Evolutionary conservation across 2,113 vertebrate genomes (phyloP).

Genomic region (Paratilapia polleni): DNA sequence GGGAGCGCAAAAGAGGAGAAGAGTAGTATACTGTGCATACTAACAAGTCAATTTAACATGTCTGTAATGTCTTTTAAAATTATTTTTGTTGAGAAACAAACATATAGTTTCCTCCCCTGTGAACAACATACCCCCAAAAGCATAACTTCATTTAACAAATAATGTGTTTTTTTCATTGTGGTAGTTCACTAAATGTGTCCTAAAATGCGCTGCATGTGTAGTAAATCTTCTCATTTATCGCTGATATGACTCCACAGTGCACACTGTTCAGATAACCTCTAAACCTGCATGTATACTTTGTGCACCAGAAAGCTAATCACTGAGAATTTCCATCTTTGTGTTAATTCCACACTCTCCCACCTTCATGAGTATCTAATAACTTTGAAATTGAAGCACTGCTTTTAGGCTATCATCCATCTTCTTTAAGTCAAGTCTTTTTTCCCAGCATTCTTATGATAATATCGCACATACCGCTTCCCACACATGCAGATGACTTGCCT

Average conservation of each 20-base stretch:
- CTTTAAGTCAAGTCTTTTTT: conserved; percentile 26
- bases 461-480: conserved; percentile 55
- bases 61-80: neutral
- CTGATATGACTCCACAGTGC: neutral
- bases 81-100: neutral
- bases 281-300: neutral
- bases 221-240: neutral
- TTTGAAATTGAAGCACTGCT: conserved; percentile 37
- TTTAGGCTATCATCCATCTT: conserved; percentile 40
- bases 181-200: neutral
- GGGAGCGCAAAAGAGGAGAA: neutral
- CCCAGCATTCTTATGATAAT: conserved; percentile 46
- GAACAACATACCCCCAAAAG: neutral
- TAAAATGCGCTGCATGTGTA: neutral
- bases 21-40: neutral
- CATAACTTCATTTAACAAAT: neutral
- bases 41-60: neutral
- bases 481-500: conserved; percentile 64
- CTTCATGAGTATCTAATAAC: conserved; percentile 48
- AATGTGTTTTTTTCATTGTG: neutral
- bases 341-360: conserved; percentile 27
- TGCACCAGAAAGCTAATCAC: conserved; percentile 8
- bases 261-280: neutral
- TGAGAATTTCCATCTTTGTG: conserved; percentile 7
- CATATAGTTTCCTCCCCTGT: neutral